Evolutionary conservation across 2,113 vertebrate species (phyloP), one percentile per base, ranked within the genome.

Genomic region (Crotalus tigris): DNA sequence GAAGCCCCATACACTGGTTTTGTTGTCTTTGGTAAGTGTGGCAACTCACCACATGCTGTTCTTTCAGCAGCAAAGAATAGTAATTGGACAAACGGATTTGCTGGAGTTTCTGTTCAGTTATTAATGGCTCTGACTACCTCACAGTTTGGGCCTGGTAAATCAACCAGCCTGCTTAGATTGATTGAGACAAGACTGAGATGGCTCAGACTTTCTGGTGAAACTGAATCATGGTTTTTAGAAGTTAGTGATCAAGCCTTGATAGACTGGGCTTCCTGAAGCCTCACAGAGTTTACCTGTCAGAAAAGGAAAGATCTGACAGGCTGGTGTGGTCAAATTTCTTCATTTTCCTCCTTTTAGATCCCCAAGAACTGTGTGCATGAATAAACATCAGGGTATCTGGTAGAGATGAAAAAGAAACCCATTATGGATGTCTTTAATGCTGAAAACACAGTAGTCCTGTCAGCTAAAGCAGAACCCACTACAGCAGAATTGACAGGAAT

Each of bases 191-290:
- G 24, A 49, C 61, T 12, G 11, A 26, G 54, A 87, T 21, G 29
- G 85, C 55, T 87, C 29, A 33, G 85, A 33, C 44, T 51, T 87
- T 85, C 57, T 92, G 44, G n/a, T 92, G 91, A 46, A 87, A 92
- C 19, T 86, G n/a, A 69, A 64, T 91, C 59, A 93, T 89, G 46
- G 75, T 9, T 61, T 93, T 85, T 11, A 89, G 49, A 49, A 92
- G n/a, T 55, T 89, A 92, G 33, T 89, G 69, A 92, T 86, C 24
- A 64, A 69, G 17, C 17, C 44, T 49, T 61, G 57, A 46, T 81
- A 46, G 51, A 5, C 23, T 29, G 19, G 85, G 24, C 53, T 92
- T 89, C 59, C 49, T 5, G 23, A 69, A 55, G 26, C 33, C 21
- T 61, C 24, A 6, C 0, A 10, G 29, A 54, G 24, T 44, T 21